Evolutionary conservation across 2,888 invertebrate species (phyloP), one percentile per base, ranked within the genome.

Genomic region (Malthinus seriepunctatus): DNA sequence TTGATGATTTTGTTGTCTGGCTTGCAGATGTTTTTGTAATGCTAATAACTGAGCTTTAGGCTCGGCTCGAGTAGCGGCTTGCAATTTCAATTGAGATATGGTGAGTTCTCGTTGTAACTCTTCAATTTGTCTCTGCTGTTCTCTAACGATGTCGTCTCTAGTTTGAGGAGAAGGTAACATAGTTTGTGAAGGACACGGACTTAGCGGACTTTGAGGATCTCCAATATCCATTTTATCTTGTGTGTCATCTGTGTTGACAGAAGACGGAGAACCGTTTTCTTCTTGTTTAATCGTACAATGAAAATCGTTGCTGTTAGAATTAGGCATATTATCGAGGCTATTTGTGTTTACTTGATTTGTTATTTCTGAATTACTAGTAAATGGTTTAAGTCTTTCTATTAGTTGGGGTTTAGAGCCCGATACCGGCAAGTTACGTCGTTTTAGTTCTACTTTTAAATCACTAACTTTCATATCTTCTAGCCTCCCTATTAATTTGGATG

Each of bases 381-480:
- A 91, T 1, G 90, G 91, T 65, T 91, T 90, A 55, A 97, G 81
- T 38, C 97, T 86, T 76, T 97, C 96, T 56, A 98, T 91, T 38
- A 98, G 81, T 75, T 96, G 95, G 7, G 96, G 95, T 76, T 98
- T 98, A 0, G 97, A 90, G 0, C 97, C 97, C 8, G 97, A 97
- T 0, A 98, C 97, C 4, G 97, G 94, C 60, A 98, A 81, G 78
- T 91, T 96, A 47, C 97, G 86, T 56, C 93, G 90, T 78, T 97
- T 97, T 69, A 97, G 85, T 77, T 97, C 97, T 56, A 91, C 91
- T 76, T 96, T 95, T 67, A 97, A 82, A 75, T 97, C 97, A 62
- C 93, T 94, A 52, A 93, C 97, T 82, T 96, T 96, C 93, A 97
- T 93, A 73, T 96, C 96, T 76, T 96, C 95, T 71, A 97, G 82